phyloP scores from a whole-genome alignment of 2,888 invertebrate species.

The Ctenicera cuprea region DNA sequence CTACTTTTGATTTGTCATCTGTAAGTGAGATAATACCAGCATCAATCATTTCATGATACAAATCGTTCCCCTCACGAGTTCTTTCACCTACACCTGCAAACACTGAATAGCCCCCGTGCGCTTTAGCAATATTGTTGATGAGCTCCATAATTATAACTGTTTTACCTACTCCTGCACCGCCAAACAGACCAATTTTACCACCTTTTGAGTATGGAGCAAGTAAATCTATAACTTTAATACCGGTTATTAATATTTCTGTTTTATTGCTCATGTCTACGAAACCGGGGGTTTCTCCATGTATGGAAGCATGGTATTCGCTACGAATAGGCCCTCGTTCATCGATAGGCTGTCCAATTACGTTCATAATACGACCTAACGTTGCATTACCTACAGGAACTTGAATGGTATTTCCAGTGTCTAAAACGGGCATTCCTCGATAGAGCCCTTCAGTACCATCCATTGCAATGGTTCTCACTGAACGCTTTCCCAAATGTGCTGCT shows the following conservation, averaged over 20 bases:
- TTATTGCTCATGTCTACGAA: conserved; percentile 96
- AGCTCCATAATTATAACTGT: conserved; percentile 97
- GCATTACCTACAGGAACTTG: conserved; percentile 94
- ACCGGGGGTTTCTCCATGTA: conserved; percentile 94
- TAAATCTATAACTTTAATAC: conserved; percentile 84
- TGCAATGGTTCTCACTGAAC: conserved; percentile 92
- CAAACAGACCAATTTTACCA: conserved; percentile 94
- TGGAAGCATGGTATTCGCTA: conserved; percentile 85
- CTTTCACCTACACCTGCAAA: conserved; percentile 96
- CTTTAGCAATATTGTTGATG: conserved; percentile 96
- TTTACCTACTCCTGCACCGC: conserved; percentile 96
- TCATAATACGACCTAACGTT: conserved; percentile 94
- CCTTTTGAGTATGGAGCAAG: conserved; percentile 91
- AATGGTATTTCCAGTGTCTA: conserved; percentile 91
- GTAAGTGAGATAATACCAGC: conserved; percentile 92
- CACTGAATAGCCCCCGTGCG: conserved; percentile 96
- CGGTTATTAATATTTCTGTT: conserved; percentile 93
- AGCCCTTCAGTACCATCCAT: conserved; percentile 97
- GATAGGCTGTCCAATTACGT: conserved; percentile 92
- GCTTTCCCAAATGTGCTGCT: conserved; percentile 78
- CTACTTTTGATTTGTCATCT: conserved; percentile 89
- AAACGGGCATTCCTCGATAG: conserved; percentile 87
- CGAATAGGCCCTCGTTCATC: conserved; percentile 94
- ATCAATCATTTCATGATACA: conserved; percentile 97
- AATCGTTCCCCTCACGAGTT: conserved; percentile 95